Evolutionary conservation across 2,888 invertebrate species (phyloP).

Genomic region (Tipula helvola): DNA sequence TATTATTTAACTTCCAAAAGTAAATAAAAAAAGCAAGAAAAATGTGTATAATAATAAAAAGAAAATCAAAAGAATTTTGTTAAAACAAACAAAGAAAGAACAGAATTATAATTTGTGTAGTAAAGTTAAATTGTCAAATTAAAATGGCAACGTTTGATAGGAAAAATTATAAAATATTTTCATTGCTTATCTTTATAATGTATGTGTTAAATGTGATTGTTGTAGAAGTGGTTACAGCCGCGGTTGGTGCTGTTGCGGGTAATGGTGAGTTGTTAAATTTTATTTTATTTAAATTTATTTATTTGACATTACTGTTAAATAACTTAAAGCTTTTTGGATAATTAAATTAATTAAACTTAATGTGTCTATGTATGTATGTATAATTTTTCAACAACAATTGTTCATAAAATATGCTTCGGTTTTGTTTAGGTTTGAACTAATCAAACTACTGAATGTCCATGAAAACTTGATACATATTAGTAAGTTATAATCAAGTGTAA

Average conservation of each 20-base stretch:
- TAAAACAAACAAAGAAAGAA: neutral
- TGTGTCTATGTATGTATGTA: too few relatives aligned
- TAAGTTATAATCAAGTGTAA: too few relatives aligned
- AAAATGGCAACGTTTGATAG: neutral
- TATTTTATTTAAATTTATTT: neutral
- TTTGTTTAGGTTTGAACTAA: too few relatives aligned
- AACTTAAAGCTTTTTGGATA: too few relatives aligned
- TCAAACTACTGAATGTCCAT: too few relatives aligned
- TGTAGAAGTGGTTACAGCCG: neutral
- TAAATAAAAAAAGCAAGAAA: neutral
- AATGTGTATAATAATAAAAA: neutral
- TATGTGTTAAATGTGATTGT: neutral
- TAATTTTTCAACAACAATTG: too few relatives aligned
- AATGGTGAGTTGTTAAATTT: neutral
- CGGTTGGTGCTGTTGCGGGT: neutral
- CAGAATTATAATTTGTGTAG: neutral
- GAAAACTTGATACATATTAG: too few relatives aligned
- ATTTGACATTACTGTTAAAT: too few relatives aligned
- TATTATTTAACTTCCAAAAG: neutral
- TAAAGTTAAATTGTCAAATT: neutral
- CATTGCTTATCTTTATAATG: neutral
- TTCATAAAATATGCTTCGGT: too few relatives aligned
- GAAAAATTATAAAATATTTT: neutral
- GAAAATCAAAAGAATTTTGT: neutral
- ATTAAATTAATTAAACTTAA: too few relatives aligned